Evolutionary conservation across 2,113 vertebrate genomes (phyloP).

Genomic region (Platysteira castanea): DNA sequence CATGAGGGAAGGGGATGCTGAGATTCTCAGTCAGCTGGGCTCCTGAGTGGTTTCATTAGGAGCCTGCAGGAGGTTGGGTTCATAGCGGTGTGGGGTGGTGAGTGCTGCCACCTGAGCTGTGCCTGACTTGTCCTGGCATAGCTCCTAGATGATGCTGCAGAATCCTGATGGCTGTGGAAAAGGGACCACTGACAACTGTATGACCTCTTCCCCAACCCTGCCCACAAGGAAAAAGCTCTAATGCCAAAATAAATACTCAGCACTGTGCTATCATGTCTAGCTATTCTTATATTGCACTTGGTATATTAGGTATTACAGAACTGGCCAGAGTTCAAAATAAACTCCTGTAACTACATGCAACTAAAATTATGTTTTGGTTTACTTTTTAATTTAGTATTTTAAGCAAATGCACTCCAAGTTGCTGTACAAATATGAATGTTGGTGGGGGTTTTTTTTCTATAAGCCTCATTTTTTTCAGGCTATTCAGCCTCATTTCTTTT

Average conservation of each 20-base stretch:
- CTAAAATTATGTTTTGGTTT: slow-evolving; percentile 5
- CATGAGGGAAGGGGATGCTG: not conserved
- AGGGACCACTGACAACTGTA: not conserved
- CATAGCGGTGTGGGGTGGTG: rapidly evolving
- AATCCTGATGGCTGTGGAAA: not conserved
- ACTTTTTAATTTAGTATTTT: slow-evolving; percentile 30
- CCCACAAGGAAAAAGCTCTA: not conserved
- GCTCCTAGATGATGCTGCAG: not conserved
- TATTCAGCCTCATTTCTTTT: not conserved
- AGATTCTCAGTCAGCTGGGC: not conserved
- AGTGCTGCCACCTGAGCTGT: not conserved
- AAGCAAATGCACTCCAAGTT: not conserved
- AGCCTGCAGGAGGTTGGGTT: not conserved
- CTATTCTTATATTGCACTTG: not conserved
- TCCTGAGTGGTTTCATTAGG: not conserved
- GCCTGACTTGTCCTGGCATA: not conserved
- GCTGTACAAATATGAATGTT: not conserved
- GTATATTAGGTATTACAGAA: not conserved
- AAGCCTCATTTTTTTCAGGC: not conserved
- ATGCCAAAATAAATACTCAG: not conserved
- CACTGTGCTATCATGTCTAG: not conserved
- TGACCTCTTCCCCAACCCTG: not conserved
- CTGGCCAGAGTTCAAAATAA: slow-evolving; percentile 19
- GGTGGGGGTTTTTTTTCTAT: not conserved
- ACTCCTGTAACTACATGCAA: not conserved